phyloP scores from a whole-genome alignment of 2,797 vertebrate genomes.

The Ambastaia sidthimunki region DNA sequence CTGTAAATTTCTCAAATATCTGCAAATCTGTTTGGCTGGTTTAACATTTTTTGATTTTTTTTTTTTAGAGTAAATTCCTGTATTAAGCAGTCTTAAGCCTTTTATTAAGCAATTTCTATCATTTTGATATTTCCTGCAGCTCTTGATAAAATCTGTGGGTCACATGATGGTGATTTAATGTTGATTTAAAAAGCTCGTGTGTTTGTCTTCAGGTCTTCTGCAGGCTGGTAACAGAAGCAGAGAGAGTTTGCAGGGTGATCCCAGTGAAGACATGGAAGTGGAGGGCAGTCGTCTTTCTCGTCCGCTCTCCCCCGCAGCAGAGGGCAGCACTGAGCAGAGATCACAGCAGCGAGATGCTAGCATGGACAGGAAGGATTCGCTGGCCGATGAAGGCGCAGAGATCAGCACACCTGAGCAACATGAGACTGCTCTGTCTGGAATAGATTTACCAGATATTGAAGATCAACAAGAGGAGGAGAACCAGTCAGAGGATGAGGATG shows the following conservation, averaged over 20 bases:
- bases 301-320: neutral
- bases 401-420: neutral
- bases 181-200: neutral
- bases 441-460: constrained; percentile 29
- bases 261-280: constrained; percentile 16
- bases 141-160: neutral
- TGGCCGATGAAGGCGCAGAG: constrained; percentile 15
- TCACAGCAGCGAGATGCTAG: neutral
- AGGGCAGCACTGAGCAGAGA: neutral
- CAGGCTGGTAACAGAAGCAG: neutral
- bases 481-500: constrained; percentile 10
- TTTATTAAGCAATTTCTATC: too few relatives aligned
- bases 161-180: neutral
- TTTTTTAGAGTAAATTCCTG: too few relatives aligned
- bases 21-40: too few relatives aligned
- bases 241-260: neutral
- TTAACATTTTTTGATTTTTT: too few relatives aligned
- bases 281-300: neutral
- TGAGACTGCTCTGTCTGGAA: constrained; percentile 10
- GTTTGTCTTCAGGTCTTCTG: constrained; percentile 27
- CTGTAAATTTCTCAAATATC: too few relatives aligned
- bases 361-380: constrained; percentile 22
- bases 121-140: too few relatives aligned
- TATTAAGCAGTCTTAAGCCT: too few relatives aligned
- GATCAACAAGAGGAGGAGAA: neutral